Evolutionary conservation across 2,888 invertebrate genomes (phyloP).

Genomic region (Drosophila demipolita): DNA sequence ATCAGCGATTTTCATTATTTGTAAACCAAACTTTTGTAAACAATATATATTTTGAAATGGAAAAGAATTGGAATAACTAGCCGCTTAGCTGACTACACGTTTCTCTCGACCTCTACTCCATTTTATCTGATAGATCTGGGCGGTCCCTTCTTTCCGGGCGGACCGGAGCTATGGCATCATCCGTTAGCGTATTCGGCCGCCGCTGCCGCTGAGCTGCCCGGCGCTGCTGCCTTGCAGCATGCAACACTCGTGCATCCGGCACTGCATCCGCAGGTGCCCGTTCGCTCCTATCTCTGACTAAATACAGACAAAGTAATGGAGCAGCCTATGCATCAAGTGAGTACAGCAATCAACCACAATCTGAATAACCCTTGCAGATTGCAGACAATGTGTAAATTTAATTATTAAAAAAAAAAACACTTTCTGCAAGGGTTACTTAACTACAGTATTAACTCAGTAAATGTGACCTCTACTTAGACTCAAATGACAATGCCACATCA

Average conservation of each 20-base stretch:
- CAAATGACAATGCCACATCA: slow-evolving; percentile 86
- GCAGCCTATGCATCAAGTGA: slow-evolving; percentile 85
- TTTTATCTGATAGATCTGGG: slow-evolving; percentile 91
- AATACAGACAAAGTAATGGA: slow-evolving; percentile 88
- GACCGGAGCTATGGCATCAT: slow-evolving; percentile 97
- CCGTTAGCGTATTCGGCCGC: slow-evolving; percentile 92
- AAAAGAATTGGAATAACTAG: slow-evolving; percentile 18
- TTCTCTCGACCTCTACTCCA: slow-evolving; percentile 32
- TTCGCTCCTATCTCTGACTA: slow-evolving; percentile 99
- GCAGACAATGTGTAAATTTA: no score
- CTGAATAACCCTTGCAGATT: not conserved
- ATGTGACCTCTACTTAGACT: slow-evolving; percentile 81
- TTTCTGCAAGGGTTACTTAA: not conserved
- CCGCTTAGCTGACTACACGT: slow-evolving; percentile 40
- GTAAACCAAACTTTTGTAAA: slow-evolving; percentile 14
- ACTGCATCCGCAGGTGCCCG: slow-evolving; percentile 98
- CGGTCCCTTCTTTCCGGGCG: slow-evolving; percentile 97
- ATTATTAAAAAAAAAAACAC: not conserved
- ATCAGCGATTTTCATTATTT: slow-evolving; percentile 36
- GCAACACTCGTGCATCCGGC: slow-evolving; percentile 97
- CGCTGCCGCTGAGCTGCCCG: slow-evolving; percentile 93
- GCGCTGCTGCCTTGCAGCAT: slow-evolving; percentile 92
- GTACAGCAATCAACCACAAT: slow-evolving; percentile 47
- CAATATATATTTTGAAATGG: slow-evolving; percentile 8
- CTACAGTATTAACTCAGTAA: not conserved